A percentile compares a stretch with the other conserved stretches of the same genome.
These are phyloP conservation scores for Dasypogon diadema DNA, from an alignment of 2,888 invertebrate species.

Conservation along the genomic window DNA sequence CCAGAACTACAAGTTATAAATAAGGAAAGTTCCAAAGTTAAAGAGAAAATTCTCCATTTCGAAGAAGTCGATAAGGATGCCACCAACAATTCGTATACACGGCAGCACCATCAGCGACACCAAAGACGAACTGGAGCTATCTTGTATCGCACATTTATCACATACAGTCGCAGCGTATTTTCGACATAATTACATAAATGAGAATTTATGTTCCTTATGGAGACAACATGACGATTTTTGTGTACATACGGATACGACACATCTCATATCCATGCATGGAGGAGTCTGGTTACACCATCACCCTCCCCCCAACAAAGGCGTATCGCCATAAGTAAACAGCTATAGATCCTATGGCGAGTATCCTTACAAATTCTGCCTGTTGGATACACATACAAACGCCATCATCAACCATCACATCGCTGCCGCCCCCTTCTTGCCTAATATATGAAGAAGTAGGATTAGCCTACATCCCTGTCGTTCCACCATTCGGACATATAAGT, in stretches of 20 bases:
- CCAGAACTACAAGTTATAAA: constrained; percentile 44
- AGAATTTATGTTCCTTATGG: constrained; percentile 55
- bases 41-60: background rate
- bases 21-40: constrained; percentile 47
- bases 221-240: constrained; percentile 54
- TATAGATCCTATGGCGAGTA: background rate
- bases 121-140: constrained; percentile 7
- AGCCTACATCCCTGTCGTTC: background rate
- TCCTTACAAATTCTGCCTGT: background rate
- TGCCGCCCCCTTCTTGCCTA: too few relatives aligned
- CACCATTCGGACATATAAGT: constrained; percentile 29
- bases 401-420: too few relatives aligned
- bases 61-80: constrained; percentile 8
- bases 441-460: background rate
- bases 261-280: background rate
- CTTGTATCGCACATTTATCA: constrained; percentile 21
- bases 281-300: background rate
- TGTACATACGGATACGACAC: background rate
- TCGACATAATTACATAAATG: constrained; percentile 53
- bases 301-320: too few relatives aligned
- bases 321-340: background rate
- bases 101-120: background rate
- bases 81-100: background rate
- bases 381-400: too few relatives aligned
- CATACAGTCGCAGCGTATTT: constrained; percentile 39